phyloP scores from a whole-genome alignment of 2,888 invertebrate species.

The Andrena chrysosceles region DNA sequence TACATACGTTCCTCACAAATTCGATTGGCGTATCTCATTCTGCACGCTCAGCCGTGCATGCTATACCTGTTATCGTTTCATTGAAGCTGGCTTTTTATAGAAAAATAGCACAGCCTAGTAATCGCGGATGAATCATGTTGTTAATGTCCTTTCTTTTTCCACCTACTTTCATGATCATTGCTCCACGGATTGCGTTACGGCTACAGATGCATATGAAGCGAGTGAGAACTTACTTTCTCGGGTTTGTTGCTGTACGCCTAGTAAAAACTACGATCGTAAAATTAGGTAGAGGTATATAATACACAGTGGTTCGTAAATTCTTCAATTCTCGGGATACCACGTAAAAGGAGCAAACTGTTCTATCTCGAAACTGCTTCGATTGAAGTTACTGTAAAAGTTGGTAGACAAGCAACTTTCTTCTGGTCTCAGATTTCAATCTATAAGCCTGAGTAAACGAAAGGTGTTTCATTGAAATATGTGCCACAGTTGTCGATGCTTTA shows the following conservation, averaged over 20 bases:
- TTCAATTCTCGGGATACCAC: too few relatives aligned
- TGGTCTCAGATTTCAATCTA: too few relatives aligned
- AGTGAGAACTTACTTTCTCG: constrained; percentile 4
- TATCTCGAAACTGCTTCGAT: too few relatives aligned
- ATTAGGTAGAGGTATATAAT: too few relatives aligned
- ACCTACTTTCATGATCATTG: constrained; percentile 6
- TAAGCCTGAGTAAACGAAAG: too few relatives aligned
- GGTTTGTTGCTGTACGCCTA: neutral
- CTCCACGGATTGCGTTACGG: constrained; percentile 22
- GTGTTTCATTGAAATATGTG: too few relatives aligned
- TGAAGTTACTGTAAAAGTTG: too few relatives aligned
- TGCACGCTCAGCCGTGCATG: neutral
- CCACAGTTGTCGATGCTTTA: too few relatives aligned
- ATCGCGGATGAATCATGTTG: neutral
- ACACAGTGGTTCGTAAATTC: too few relatives aligned
- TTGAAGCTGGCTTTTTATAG: neutral
- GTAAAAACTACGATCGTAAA: neutral
- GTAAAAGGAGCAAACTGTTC: too few relatives aligned
- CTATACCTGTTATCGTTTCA: neutral
- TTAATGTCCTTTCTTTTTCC: constrained; percentile 32
- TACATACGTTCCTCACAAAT: neutral
- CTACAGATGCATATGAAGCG: neutral
- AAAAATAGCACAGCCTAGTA: neutral
- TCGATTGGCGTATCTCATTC: neutral
- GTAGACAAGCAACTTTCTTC: too few relatives aligned